Evolutionary conservation across 2,113 vertebrate species (phyloP), one percentile per base, ranked within the genome.

Genomic region (Seriola rivoliana): DNA sequence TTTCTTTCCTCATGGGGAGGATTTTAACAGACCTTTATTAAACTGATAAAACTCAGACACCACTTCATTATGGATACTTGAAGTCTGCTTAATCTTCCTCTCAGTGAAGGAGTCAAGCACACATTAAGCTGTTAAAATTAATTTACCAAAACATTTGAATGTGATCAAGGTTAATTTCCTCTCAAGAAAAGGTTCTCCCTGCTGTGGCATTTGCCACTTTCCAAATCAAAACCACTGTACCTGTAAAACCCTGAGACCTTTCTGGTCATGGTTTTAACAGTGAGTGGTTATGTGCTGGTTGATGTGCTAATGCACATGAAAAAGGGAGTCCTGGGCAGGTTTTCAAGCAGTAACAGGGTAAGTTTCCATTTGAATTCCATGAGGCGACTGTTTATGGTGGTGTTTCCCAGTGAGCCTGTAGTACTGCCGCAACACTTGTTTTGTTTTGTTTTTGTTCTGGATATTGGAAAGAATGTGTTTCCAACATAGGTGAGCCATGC

Each of bases 381-480:
- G 75, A 87, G 90, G 85, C 59, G 57, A 85, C 83, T 89, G 91
- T 94, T 95, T 93, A 93, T 86, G 75, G 79, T 80, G 93, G 92
- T 94, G 93, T 95, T 95, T 95, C 93, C 93, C 93, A 91, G 83
- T 81, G 86, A 89, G 90, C 76, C 80, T 85, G 82, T 76, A 84
- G 89, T 75, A 81, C 81, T 80, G 80, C 86, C 50, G 60, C 82
- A 85, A 77, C 77, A 87, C 88, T 94, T 91, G 82, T 93, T 93
- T 93, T 91, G 88, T 92, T 94, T 93, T 93, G 89, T 93, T 92
- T 92, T 95, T 94, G 67, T 92, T 74, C 92, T 81, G 92, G 90
- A 91, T 86, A 85, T 95, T 96, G 97, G 93, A 96, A 97, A 94
- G 95, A 97, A 91, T 96, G 95, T 81, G 93, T 97, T 95, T 97